A percentile compares a stretch with the other conserved stretches of the same genome.
Evolutionary conservation across 2,888 invertebrate species (phyloP).

Genomic region (Brachypalpus laphriformis): DNA sequence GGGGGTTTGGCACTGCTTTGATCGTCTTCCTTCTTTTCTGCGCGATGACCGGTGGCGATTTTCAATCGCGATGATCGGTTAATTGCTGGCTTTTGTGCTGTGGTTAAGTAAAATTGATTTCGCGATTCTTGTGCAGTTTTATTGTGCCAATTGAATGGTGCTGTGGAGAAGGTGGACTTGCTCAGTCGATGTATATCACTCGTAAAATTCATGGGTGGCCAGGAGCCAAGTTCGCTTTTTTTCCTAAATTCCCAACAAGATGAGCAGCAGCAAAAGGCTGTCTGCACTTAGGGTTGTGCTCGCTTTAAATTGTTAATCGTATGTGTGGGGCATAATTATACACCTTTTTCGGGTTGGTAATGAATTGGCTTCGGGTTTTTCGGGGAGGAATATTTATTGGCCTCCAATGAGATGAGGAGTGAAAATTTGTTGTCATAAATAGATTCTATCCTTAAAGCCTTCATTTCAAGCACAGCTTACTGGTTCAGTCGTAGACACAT

Average conservation of each 20-base stretch:
- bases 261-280: constrained; percentile 35
- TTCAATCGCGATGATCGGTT: constrained; percentile 74
- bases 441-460: too few species aligned
- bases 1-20: constrained; percentile 52
- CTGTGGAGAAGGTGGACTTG: constrained; percentile 20
- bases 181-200: constrained; percentile 55
- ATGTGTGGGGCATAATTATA: constrained; percentile 70
- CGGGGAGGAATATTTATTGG: not conserved
- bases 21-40: not conserved
- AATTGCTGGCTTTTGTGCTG: constrained; percentile 68
- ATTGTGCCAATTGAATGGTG: constrained; percentile 59
- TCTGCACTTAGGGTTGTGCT: constrained; percentile 31
- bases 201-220: constrained; percentile 70
- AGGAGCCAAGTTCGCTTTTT: constrained; percentile 41
- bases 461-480: too few species aligned
- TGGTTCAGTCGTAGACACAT: too few species aligned
- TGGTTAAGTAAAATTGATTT: constrained; percentile 73
- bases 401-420: not conserved
- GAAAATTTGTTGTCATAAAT: too few species aligned
- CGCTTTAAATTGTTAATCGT: constrained; percentile 29
- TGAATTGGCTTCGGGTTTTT: constrained; percentile 16
- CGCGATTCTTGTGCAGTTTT: constrained; percentile 70
- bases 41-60: constrained; percentile 72
- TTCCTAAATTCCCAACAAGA: not conserved
- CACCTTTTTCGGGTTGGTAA: constrained; percentile 27